phyloP scores from a whole-genome alignment of 2,113 vertebrate genomes.

The Varanus salvator region DNA sequence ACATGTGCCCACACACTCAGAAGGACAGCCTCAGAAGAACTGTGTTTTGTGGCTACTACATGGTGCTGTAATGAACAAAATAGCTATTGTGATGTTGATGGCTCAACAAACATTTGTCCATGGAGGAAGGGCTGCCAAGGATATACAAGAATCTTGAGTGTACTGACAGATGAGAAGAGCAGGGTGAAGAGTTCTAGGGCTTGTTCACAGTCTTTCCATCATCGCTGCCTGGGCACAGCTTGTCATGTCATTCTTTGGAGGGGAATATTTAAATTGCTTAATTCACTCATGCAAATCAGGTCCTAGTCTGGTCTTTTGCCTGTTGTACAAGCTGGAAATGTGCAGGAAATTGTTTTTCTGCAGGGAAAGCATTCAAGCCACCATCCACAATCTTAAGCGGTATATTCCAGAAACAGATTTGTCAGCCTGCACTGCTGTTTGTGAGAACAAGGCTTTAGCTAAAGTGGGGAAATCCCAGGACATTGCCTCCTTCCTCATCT shows the following conservation, averaged over 20 bases:
- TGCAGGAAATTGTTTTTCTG: background rate
- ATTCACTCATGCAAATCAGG: no score
- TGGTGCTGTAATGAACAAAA: background rate
- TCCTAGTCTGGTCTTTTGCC: background rate
- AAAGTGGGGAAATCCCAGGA: constrained; percentile 1
- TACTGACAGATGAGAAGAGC: background rate
- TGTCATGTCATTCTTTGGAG: no score
- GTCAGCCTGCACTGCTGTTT: background rate
- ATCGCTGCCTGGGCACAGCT: no score
- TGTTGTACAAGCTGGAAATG: background rate
- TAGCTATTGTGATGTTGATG: background rate
- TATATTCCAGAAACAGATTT: background rate
- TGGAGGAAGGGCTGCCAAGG: background rate
- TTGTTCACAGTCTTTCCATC: no score
- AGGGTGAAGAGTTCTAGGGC: background rate
- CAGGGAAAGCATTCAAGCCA: background rate
- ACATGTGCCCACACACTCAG: no score
- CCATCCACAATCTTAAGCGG: background rate
- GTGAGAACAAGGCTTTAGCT: background rate
- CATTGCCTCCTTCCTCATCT: constrained; percentile 5
- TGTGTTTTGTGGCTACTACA: background rate
- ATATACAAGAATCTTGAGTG: background rate
- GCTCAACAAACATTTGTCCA: background rate
- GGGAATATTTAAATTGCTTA: no score
- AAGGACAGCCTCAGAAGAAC: background rate